Evolutionary conservation across 2,113 vertebrate species (phyloP), one percentile per base, ranked within the genome.

Genomic region (Odobenus rosmarus): DNA sequence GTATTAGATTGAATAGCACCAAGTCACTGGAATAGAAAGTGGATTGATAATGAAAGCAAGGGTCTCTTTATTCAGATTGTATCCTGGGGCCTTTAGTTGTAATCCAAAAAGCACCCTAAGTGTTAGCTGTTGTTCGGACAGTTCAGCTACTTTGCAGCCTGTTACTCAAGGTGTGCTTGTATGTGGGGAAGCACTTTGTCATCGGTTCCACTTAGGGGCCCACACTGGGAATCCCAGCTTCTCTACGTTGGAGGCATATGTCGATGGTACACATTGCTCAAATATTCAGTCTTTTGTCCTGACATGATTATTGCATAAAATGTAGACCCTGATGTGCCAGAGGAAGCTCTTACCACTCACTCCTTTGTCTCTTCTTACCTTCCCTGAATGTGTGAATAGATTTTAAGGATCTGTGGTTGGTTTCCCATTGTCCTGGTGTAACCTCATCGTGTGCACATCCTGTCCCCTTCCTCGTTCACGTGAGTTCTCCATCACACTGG

Each of bases 241-340:
- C n/a, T 13, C 24, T 21, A 1, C 0, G 0, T 12, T 46, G 42
- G 16, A 53, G 26, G 19, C 31, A 2, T 5, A 33, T 26, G 31
- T 33, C 61, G 81, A 12, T 23, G 39, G 13, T 26, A 31, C 19
- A 61, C 39, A 67, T 7, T 5, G 53, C 91, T 81, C 28, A n/a
- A 18, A 23, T 28, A 16, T 59, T 46, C 42, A 16, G n/a, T 80
- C 69, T 84, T 88, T 57, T 72, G 81, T 76, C 69, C 74, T 31
- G 21, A 67, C 36, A 64, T 2, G 36, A 55, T 86, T 74, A 19
- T 33, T 49, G 1, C 31, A 28, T 49, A 90, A 49, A 83, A 77
- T 39, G 62, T 14, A 49, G 80, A 77, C 51, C 57, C 24, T 4
- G 24, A 64, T 28, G 49, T 36, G 9, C 42, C 67, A 36, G 31